phyloP scores from a whole-genome alignment of 2,888 invertebrate genomes.

The Agonum fuliginosum region DNA sequence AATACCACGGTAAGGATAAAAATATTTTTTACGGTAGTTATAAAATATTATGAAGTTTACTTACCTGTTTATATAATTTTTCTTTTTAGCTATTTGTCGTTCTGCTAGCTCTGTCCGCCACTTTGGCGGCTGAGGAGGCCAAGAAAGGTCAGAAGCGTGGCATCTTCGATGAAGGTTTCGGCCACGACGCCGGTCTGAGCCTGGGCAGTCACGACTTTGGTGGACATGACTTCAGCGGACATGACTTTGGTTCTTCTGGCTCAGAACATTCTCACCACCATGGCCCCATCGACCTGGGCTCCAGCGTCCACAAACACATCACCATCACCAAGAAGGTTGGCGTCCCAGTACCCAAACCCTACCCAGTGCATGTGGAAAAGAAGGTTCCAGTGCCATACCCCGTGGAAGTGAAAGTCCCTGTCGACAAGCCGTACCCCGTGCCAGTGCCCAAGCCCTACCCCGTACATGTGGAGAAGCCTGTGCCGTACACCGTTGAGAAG shows the following conservation, averaged over 20 bases:
- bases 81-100: slow-evolving; percentile 71
- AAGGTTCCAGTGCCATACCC: slow-evolving; percentile 65
- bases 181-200: background rate
- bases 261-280: slow-evolving; percentile 44
- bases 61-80: slow-evolving; percentile 11
- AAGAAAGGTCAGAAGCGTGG: slow-evolving; percentile 73
- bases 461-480: slow-evolving; percentile 61
- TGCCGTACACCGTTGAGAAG: slow-evolving; percentile 47
- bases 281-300: slow-evolving; percentile 59
- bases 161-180: slow-evolving; percentile 70
- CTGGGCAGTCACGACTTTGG: slow-evolving; percentile 5
- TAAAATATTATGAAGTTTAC: too few relatives aligned
- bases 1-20: slow-evolving; percentile 19
- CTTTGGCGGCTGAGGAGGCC: slow-evolving; percentile 68
- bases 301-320: slow-evolving; percentile 65
- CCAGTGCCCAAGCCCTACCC: slow-evolving; percentile 69
- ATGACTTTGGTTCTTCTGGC: slow-evolving; percentile 16
- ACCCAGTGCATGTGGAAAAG: slow-evolving; percentile 66
- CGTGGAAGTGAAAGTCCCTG: slow-evolving; percentile 67
- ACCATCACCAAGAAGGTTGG: slow-evolving; percentile 70
- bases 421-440: slow-evolving; percentile 67
- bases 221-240: slow-evolving; percentile 34
- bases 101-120: slow-evolving; percentile 71
- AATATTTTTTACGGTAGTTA: background rate
- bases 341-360: slow-evolving; percentile 72